A percentile compares a stretch with the other conserved stretches of the same genome.
Evolutionary conservation across 2,797 vertebrate genomes (phyloP).

Genomic region (Hemitrygon akajei): DNA sequence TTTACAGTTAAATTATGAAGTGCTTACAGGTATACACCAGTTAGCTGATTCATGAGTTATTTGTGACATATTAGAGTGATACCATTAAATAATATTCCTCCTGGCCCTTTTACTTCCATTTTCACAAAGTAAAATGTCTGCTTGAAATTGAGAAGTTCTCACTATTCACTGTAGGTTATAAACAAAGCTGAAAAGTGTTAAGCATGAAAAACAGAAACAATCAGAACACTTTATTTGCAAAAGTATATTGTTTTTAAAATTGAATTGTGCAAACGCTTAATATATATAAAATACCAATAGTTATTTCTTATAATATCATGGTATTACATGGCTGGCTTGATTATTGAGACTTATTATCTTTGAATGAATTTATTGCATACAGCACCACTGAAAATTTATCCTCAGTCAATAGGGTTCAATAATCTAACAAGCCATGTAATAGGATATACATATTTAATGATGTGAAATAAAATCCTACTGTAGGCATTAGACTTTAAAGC

Average conservation of each 20-base stretch:
- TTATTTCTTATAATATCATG: conserved; percentile 47
- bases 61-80: background rate
- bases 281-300: conserved; percentile 32
- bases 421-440: conserved; percentile 84
- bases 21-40: background rate
- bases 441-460: conserved; percentile 99
- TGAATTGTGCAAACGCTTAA: conserved; percentile 25
- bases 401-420: conserved; percentile 83
- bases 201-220: background rate
- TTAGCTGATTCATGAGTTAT: background rate
- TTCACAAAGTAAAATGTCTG: background rate
- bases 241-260: conserved; percentile 3
- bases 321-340: conserved; percentile 77
- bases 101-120: background rate
- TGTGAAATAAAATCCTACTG: conserved; percentile 75
- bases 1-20: background rate
- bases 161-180: background rate
- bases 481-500: conserved; percentile 30
- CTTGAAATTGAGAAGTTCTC: background rate
- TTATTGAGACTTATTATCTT: conserved; percentile 80
- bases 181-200: background rate
- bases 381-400: conserved; percentile 81
- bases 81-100: background rate
- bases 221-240: background rate
- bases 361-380: conserved; percentile 75